phyloP scores from a whole-genome alignment of 2,888 invertebrate genomes.

The Dynastes maya region DNA sequence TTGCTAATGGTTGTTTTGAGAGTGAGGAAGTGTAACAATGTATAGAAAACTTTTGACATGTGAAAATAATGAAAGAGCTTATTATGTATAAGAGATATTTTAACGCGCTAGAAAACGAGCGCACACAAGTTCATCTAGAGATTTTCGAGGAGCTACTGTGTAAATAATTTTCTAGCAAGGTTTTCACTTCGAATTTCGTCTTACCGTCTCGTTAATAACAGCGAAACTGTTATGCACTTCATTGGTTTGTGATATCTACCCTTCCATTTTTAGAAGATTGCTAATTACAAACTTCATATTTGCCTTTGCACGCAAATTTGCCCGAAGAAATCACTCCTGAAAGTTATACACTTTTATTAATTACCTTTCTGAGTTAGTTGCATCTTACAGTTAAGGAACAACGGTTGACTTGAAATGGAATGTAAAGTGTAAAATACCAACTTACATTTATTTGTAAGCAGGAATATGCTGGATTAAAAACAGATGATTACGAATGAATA shows the following conservation, averaged over 20 bases:
- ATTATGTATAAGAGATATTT: conserved; percentile 12
- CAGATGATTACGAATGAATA: too few relatives aligned
- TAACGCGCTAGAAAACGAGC: conserved; percentile 11
- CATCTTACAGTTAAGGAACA: conserved; percentile 1
- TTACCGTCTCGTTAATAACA: conserved; percentile 10
- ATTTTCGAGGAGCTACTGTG: background rate
- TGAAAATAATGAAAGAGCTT: conserved; percentile 50
- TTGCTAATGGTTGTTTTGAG: conserved; percentile 51
- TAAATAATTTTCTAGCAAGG: conserved; percentile 13
- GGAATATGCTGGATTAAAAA: too few relatives aligned
- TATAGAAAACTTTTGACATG: conserved; percentile 47
- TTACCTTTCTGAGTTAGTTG: conserved; percentile 26
- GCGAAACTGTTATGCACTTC: conserved; percentile 29
- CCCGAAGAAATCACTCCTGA: conserved; percentile 23
- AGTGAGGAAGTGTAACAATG: conserved; percentile 48
- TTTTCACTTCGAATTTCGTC: conserved; percentile 13
- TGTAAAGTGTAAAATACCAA: too few relatives aligned
- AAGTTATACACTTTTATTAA: conserved; percentile 42
- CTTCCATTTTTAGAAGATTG: conserved; percentile 24
- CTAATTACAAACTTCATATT: conserved; percentile 43
- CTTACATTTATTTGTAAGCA: too few relatives aligned
- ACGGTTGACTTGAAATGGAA: too few relatives aligned
- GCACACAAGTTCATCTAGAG: conserved; percentile 22
- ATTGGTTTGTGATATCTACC: conserved; percentile 13
- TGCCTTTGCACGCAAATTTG: conserved; percentile 32